Conservation (phyloP, 2,113 vertebrate species). For the Lipophrys pholis region DNA sequence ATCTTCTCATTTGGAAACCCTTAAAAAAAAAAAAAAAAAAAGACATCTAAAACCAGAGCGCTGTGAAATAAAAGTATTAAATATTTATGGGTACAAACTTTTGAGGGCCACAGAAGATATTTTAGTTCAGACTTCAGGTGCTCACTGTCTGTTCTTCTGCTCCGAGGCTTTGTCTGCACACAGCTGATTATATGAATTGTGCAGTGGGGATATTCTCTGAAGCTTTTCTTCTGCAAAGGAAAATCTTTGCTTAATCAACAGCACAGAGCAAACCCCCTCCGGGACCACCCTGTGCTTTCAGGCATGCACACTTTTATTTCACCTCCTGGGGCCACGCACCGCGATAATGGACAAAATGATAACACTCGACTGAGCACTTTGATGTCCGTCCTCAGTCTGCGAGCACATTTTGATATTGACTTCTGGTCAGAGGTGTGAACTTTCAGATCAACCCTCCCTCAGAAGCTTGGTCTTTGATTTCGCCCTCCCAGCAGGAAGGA, state of each 20-base stretch:
- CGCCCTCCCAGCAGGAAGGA: constrained; percentile 35
- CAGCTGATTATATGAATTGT: background rate
- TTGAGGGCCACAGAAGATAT: constrained; percentile 1
- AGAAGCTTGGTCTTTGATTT: constrained; percentile 51
- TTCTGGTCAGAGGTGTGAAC: constrained; percentile 20
- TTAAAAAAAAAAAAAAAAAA: background rate
- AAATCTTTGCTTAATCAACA: constrained; percentile 11
- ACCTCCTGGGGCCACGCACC: background rate
- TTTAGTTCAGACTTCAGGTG: constrained; percentile 13
- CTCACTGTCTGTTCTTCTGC: constrained; percentile 8
- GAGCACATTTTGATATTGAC: constrained; percentile 32
- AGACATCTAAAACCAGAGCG: background rate
- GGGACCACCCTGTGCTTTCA: background rate
- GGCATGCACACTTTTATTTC: background rate
- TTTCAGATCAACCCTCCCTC: constrained; percentile 19
- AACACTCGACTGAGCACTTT: constrained; percentile 25
- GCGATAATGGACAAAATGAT: constrained; percentile 3
- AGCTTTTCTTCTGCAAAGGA: background rate
- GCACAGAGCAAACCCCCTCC: constrained; percentile 6
- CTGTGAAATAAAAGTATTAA: constrained; percentile 1
- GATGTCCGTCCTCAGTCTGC: constrained; percentile 16
- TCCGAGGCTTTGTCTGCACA: constrained; percentile 8
- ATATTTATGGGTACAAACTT: constrained; percentile 19
- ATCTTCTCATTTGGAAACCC: background rate
- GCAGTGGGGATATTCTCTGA: background rate